Evolutionary conservation across 2,113 vertebrate genomes (phyloP).

Genomic region (Catagonus wagneri): DNA sequence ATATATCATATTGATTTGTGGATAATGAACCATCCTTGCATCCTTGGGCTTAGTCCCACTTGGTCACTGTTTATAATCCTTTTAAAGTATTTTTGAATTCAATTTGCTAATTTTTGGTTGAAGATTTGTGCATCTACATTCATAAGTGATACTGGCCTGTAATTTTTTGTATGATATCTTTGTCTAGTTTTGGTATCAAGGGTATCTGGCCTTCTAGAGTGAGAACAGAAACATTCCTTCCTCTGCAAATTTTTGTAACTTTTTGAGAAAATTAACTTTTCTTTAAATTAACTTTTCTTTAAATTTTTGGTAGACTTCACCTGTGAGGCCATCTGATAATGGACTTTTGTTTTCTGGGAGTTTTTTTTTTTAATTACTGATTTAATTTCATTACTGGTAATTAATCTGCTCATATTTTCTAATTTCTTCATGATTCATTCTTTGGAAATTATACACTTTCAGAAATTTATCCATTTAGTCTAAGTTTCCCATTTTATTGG

Average conservation of each 20-base stretch:
- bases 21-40: not conserved
- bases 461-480: not conserved
- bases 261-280: not conserved
- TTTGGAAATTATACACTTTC: not conserved
- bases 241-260: not conserved
- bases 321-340: not conserved
- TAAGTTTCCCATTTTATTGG: not conserved
- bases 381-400: not conserved
- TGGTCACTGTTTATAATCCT: not conserved
- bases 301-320: not conserved
- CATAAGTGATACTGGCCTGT: not conserved
- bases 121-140: not conserved
- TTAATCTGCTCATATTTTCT: not conserved
- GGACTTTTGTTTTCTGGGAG: not conserved
- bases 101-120: not conserved
- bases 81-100: not conserved
- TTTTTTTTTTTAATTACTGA: not conserved
- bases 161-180: not conserved
- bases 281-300: not conserved
- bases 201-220: not conserved
- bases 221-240: not conserved
- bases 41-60: no score
- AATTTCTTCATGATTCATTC: not conserved
- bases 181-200: not conserved
- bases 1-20: not conserved